Conservation (phyloP, 1,140 invertebrate species). For the Drosophila lini region DNA sequence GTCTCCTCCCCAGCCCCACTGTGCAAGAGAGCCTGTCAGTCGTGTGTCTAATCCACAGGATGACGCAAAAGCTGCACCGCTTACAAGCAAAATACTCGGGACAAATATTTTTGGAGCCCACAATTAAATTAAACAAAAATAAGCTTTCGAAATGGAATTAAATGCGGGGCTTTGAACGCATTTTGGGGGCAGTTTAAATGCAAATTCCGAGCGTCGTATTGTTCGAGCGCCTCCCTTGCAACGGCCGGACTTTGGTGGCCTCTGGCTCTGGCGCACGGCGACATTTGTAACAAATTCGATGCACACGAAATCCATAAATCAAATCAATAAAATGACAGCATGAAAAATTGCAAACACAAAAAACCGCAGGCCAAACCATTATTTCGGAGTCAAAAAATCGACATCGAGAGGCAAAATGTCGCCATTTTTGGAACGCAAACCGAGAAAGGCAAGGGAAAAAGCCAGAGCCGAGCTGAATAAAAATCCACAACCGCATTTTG, state of each 20-base stretch:
- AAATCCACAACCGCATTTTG: slow-evolving; percentile 57
- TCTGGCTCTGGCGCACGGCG: slow-evolving; percentile 39
- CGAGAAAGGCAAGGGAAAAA: neutral
- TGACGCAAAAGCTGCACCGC: slow-evolving; percentile 2
- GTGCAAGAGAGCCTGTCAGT: neutral
- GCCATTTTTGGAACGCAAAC: slow-evolving; percentile 21
- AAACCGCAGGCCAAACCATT: slow-evolving; percentile 66
- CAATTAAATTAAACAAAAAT: slow-evolving; percentile 36
- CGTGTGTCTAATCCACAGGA: slow-evolving; percentile 22
- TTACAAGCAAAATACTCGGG: slow-evolving; percentile 22
- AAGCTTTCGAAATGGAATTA: slow-evolving; percentile 8
- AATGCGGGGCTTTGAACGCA: slow-evolving; percentile 12
- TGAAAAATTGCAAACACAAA: slow-evolving; percentile 74
- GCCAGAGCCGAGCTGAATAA: slow-evolving; percentile 6
- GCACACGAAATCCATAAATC: slow-evolving; percentile 68
- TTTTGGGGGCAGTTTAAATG: slow-evolving; percentile 39
- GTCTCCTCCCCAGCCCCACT: neutral
- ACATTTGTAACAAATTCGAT: slow-evolving; percentile 62
- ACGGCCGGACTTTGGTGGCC: slow-evolving; percentile 28
- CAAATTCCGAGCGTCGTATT: slow-evolving; percentile 31
- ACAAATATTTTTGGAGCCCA: slow-evolving; percentile 11
- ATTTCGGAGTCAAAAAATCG: slow-evolving; percentile 49
- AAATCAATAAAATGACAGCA: slow-evolving; percentile 78
- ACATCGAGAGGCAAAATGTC: slow-evolving; percentile 26
- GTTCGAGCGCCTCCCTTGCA: slow-evolving; percentile 9